Evolutionary conservation across 2,797 vertebrate species (phyloP).

Genomic region (Falco peregrinus): DNA sequence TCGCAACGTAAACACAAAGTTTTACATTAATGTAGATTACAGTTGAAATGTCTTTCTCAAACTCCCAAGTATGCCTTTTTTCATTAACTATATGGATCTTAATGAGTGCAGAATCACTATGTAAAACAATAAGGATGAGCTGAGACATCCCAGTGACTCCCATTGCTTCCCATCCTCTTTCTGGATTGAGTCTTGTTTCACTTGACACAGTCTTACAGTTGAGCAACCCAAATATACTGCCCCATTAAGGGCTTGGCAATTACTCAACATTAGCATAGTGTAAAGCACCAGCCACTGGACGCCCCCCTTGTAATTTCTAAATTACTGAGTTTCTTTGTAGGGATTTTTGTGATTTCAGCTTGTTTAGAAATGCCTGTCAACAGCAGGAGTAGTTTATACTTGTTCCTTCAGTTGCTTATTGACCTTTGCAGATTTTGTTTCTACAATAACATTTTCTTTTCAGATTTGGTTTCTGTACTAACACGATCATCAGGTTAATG

Average conservation of each 20-base stretch:
- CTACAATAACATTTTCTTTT: neutral
- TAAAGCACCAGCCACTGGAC: neutral
- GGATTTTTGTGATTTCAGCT: neutral
- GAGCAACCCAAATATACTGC: neutral
- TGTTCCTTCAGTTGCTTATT: neutral
- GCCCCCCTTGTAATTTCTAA: neutral
- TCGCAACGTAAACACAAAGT: slow-evolving; percentile 22
- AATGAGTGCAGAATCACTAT: neutral
- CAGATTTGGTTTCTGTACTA: neutral
- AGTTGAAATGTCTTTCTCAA: slow-evolving; percentile 3
- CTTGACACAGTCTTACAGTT: accelerated
- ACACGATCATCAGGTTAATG: neutral
- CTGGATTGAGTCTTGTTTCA: neutral
- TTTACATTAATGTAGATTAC: slow-evolving; percentile 8
- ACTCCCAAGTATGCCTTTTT: neutral
- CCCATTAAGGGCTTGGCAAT: neutral
- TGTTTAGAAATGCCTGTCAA: slow-evolving; percentile 19
- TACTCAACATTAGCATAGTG: neutral
- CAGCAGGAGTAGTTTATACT: neutral
- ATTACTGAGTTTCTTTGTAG: neutral
- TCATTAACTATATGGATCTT: neutral
- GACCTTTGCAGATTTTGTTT: slow-evolving; percentile 6
- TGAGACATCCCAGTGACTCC: neutral
- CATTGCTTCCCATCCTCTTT: neutral
- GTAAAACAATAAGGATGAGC: neutral